Base-by-base conservation (phyloP, 2,888 invertebrate species). In the Anoncus sp. region DNA sequence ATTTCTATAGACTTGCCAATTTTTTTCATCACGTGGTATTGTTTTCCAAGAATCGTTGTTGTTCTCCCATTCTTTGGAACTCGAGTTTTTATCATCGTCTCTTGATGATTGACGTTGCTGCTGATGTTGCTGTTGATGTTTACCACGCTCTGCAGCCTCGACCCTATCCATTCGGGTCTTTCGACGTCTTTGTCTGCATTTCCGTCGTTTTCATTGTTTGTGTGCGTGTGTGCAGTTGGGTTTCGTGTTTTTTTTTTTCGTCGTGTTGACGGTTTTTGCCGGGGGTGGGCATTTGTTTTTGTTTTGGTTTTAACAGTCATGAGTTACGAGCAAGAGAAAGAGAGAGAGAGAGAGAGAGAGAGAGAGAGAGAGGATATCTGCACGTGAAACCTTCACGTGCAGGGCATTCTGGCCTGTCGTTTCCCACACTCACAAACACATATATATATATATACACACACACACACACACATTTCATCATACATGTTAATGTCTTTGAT, bases 1-100 rank as follows among this genome's bases (percentile, higher is more conserved):
- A 20, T 89, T 91, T 72, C 91, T 87, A 76, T 92, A 92, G 14
- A 91, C 83, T 38, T 91, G 91, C 92, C 92, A 92, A 67, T 89
- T 91, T 69, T 91, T 90, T 71, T 91, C 91, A 51, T 91, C 90
- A 14, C 86, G 84, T 0, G 45, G 67, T n/a, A 57, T 57, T 7
- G 67, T 69, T 57, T 69, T 69, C 67, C 67, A 69, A 1, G 67
- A 69, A 18, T 69, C 91, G 78, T 79, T 79, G 60, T 59, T 59
- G 75, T 89, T 90, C 74, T 87, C 87, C 90, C 90, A 90, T 22
- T 90, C 89, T 81, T 89, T 89, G 24, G 77, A 67, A 22, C 60
- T 77, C 35, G 76, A 79, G 22, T 57, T 76, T 70, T 87, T 87
- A 60, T 82, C 84, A 4, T 87, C 88, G 70, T 84, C 77, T 63